Evolutionary conservation across 2,113 vertebrate species (phyloP).

Genomic region (Pterocles orientalis): DNA sequence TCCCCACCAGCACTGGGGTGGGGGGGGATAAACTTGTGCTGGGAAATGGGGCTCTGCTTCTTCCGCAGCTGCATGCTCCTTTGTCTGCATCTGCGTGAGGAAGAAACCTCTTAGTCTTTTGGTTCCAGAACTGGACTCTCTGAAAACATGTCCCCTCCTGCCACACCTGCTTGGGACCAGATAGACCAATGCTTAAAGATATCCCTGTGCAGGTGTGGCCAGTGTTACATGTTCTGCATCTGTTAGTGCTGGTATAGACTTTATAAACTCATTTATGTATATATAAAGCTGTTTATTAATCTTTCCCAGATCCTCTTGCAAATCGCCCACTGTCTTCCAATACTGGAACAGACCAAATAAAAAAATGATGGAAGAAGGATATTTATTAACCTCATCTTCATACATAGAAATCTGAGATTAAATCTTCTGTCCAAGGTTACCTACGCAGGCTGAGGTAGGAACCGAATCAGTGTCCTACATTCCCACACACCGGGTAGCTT

Average conservation of each 20-base stretch:
- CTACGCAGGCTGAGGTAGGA: not conserved
- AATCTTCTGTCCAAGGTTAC: not conserved
- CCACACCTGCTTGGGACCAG: not conserved
- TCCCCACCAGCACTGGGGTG: not conserved
- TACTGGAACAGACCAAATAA: not conserved
- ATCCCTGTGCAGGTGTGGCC: rapidly evolving
- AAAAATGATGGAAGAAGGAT: not conserved
- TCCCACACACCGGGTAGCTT: not conserved
- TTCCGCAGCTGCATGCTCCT: not conserved
- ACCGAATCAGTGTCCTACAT: not conserved
- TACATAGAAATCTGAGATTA: not conserved
- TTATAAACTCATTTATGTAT: not conserved
- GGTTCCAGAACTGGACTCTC: not conserved
- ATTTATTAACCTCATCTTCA: not conserved
- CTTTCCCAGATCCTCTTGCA: not conserved
- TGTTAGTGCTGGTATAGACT: not conserved
- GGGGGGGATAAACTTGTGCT: not conserved
- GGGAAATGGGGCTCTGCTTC: not conserved
- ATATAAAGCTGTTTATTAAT: not conserved
- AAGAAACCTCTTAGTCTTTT: not conserved
- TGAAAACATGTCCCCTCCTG: not conserved
- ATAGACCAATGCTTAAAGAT: not conserved
- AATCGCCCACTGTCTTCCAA: not conserved
- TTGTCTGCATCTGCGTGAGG: rapidly evolving
- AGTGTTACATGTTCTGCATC: not conserved